Base-by-base conservation (phyloP, 2,113 vertebrate species). In the Ceuthmochares aereus region DNA sequence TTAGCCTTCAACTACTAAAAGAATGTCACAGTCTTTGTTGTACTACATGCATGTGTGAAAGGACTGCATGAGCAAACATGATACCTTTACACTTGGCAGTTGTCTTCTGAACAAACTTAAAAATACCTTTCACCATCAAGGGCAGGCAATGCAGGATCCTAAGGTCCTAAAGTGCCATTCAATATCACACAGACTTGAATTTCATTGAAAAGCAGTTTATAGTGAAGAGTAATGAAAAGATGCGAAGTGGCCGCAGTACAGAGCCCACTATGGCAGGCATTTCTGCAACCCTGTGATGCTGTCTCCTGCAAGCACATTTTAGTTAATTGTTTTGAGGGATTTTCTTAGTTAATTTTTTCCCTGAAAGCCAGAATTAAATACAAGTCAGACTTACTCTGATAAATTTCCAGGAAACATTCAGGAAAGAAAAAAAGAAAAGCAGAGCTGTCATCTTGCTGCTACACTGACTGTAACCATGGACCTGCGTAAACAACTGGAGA, bases 381-480 rank as follows among this genome's bases (percentile, higher is more conserved):
- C 97, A 94, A 95, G 91, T 92, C 95, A 97, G 29, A 96, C 83
- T 81, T 93, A 63, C 87, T 96, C 93, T 95, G 85, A 96, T 90
- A 93, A 98, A 95, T 69, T 97, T 97, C 84, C 89, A 97, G 95
- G 98, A 98, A 94, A 96, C 95, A 14, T 96, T 98, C 77, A 95
- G 82, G 89, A 95, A 95, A 97, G 98, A 97, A 95, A 97, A 96
- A 96, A 98, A 22, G 98, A 88, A 91, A 94, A 98, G 87, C 98
- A 98, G 97, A 96, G 96, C 90, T 83, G 12, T 59, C 95, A 98
- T 95, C 97, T 98, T 96, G 94, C 95, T 32, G 96, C 98, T 96
- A 97, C 98, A 14, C 97, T 94, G 84, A 94, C 97, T 5, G 97
- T 98, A 32, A 97, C 98, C 95, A 99, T 99, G 99, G 99, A 99